These are phyloP conservation scores for Sipunculus nudus DNA, from an alignment of 2,888 invertebrate genomes.

Conservation along the genomic window DNA sequence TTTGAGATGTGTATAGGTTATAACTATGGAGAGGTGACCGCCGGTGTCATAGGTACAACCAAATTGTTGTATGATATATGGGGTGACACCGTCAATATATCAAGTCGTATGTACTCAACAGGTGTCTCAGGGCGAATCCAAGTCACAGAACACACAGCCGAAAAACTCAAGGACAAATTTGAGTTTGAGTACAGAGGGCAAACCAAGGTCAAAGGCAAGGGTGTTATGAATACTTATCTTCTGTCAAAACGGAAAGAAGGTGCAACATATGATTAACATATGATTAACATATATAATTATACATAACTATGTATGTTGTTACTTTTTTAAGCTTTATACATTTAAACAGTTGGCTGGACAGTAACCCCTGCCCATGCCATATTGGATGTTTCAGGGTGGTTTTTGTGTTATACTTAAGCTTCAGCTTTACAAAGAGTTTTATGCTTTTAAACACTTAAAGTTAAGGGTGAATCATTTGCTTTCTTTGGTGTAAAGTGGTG, in stretches of 20 bases:
- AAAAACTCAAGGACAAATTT: conserved; percentile 78
- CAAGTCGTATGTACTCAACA: conserved; percentile 96
- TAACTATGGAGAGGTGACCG: conserved; percentile 95
- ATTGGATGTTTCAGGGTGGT: no score
- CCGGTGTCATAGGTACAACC: conserved; percentile 93
- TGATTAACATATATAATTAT: no score
- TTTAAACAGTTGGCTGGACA: no score
- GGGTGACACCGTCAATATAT: conserved; percentile 98
- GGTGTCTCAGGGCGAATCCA: conserved; percentile 84
- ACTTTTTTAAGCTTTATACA: no score
- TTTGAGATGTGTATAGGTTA: conserved; percentile 76
- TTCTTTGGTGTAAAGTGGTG: no score
- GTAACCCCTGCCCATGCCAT: no score
- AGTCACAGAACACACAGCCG: conserved; percentile 63
- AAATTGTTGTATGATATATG: conserved; percentile 97
- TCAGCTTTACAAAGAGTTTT: no score
- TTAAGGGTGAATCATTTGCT: no score
- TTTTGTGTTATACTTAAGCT: no score
- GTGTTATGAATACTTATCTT: conserved; percentile 91
- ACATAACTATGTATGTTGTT: no score
- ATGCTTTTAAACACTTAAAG: no score
- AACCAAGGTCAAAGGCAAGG: conserved; percentile 96
- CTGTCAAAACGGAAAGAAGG: conserved; percentile 58
- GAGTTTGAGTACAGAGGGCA: conserved; percentile 91
- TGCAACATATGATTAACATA: no score